phyloP scores from a whole-genome alignment of 2,113 vertebrate genomes.

The Macrotis lagotis region DNA sequence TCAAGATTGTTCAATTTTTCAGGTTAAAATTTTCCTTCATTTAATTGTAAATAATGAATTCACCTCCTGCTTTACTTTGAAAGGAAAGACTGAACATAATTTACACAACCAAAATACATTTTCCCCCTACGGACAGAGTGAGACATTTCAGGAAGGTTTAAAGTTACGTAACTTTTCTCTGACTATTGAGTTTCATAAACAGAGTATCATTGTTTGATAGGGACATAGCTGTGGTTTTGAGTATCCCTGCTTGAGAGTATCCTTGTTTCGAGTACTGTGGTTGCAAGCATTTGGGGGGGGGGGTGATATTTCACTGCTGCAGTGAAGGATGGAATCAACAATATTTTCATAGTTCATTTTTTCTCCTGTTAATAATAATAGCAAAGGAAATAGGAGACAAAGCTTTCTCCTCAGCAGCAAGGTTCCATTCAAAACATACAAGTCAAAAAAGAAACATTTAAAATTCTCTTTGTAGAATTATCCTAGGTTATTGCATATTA shows the following conservation, averaged over 20 bases:
- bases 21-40: conserved; percentile 52
- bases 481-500: not conserved
- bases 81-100: conserved; percentile 24
- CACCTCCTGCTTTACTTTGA: conserved; percentile 54
- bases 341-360: not conserved
- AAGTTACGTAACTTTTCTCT: not conserved
- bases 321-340: not conserved
- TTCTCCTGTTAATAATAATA: conserved; percentile 31
- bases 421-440: not conserved
- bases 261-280: not conserved
- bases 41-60: conserved; percentile 42
- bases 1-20: not conserved
- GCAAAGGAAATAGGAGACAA: conserved; percentile 32
- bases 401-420: conserved; percentile 20
- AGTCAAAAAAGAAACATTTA: not conserved
- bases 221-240: conserved; percentile 37
- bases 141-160: conserved; percentile 24
- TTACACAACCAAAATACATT: not conserved
- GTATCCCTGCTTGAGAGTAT: not conserved
- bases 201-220: conserved; percentile 55
- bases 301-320: conserved; percentile 45
- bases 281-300: not conserved
- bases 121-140: conserved; percentile 5
- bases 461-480: not conserved
- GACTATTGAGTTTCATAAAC: conserved; percentile 53